Percentiles rank a stretch among this genome's conserved stretches.
Evolutionary conservation across 2,113 vertebrate species (phyloP).

Genomic region (Rhagologus leucostigma): DNA sequence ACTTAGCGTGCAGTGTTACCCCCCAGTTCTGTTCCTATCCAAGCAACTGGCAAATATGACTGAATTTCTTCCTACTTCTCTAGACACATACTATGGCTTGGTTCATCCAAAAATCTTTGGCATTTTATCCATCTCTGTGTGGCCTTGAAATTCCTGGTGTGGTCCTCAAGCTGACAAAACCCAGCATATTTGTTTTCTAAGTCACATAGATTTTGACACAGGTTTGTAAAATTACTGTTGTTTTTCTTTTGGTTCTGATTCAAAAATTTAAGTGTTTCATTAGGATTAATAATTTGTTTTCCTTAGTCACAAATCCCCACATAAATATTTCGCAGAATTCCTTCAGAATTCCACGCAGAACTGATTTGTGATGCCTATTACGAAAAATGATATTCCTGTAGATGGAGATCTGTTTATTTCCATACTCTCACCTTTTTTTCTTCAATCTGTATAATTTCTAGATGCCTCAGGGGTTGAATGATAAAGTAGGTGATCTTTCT

Average conservation of each 20-base stretch:
- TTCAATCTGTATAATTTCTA: constrained; percentile 45
- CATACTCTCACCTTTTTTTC: background rate
- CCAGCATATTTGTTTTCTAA: background rate
- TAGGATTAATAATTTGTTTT: constrained; percentile 19
- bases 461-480: background rate
- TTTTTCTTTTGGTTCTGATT: background rate
- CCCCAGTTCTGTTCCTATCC: background rate
- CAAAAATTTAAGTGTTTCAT: background rate
- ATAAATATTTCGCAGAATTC: background rate
- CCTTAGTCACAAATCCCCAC: background rate
- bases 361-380: constrained; percentile 12
- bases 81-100: background rate
- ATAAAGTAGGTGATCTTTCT: constrained; percentile 38
- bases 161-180: background rate
- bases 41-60: background rate
- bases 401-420: constrained; percentile 16
- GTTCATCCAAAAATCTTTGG: background rate
- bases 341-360: background rate
- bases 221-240: background rate
- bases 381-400: constrained; percentile 8
- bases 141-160: background rate
- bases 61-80: background rate
- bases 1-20: background rate
- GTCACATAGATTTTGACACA: background rate
- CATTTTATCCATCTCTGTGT: background rate